Evolutionary conservation across 2,888 invertebrate species (phyloP), one percentile per base, ranked within the genome.

Genomic region (Acrobeloides nanus): DNA sequence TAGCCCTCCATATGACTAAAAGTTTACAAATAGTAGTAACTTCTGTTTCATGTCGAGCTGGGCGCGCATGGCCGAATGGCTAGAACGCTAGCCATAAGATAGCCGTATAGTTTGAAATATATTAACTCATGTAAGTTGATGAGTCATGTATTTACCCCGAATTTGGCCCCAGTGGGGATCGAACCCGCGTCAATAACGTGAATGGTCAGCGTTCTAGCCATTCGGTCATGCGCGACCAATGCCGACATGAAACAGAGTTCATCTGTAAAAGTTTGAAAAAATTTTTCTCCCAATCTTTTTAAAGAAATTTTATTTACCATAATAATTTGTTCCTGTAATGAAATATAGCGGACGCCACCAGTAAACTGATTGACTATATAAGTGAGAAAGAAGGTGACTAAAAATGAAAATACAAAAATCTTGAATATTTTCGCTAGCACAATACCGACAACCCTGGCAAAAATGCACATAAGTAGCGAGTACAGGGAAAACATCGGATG

Each of bases 1-100:
- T 23, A 81, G 71, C 12, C 81, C 81, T 17, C 80, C 81, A 57
- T 80, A 81, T 6, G 78, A 76, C 79, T 75, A 48, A 38, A 60
- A 47, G 38, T 15, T 27, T n/a, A 7, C 15, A 7, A 24, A 32
- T 32, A 2, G 21, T 39, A 26, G 10, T 10, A 15, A n/a, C n/a
- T n/a, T n/a, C n/a, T n/a, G n/a, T n/a, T n/a, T n/a, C n/a, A n/a
- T n/a, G n/a, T n/a, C n/a, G n/a, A n/a, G n/a, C n/a, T n/a, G n/a
- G n/a, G n/a, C n/a, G n/a, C n/a, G n/a, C n/a, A n/a, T n/a, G n/a
- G n/a, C n/a, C n/a, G n/a, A n/a, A n/a, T n/a, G n/a, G n/a, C n/a
- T n/a, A n/a, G n/a, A n/a, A n/a, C n/a, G n/a, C n/a, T n/a, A n/a
- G n/a, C n/a, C n/a, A n/a, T n/a, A n/a, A n/a, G n/a, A n/a, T n/a